These are phyloP conservation scores for Rhingia campestris DNA, from an alignment of 2,888 invertebrate genomes.

Conservation along the genomic window DNA sequence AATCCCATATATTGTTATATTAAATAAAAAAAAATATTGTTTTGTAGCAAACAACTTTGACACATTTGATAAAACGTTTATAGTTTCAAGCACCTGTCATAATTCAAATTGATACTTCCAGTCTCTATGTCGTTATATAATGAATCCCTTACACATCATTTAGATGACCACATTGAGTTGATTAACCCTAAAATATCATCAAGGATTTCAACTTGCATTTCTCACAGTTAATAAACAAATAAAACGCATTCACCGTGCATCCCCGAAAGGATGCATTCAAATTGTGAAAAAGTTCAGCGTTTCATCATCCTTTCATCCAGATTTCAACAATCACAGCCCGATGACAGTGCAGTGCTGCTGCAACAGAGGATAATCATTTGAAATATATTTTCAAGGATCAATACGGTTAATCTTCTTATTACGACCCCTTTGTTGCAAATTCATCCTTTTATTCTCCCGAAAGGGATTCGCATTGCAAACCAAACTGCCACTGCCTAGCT, in stretches of 20 bases:
- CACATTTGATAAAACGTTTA: too few species aligned
- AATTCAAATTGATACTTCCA: too few species aligned
- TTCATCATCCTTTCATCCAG: not conserved
- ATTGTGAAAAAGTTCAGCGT: not conserved
- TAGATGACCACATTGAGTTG: not conserved
- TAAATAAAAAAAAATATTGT: too few species aligned
- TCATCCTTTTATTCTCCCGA: not conserved
- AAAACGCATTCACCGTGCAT: not conserved
- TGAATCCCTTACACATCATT: too few species aligned
- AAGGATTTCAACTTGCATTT: not conserved
- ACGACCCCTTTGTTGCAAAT: not conserved
- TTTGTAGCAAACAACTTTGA: too few species aligned
- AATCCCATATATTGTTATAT: too few species aligned
- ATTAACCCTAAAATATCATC: not conserved
- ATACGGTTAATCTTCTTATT: constrained; percentile 47
- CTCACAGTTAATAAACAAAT: not conserved
- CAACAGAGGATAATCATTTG: constrained; percentile 9
- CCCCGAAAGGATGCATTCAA: not conserved
- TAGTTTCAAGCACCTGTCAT: too few species aligned
- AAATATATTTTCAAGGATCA: constrained; percentile 37
- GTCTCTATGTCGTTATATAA: too few species aligned
- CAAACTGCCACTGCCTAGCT: not conserved
- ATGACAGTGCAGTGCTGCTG: constrained; percentile 24
- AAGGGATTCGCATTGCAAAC: not conserved
- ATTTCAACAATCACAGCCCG: not conserved